phyloP scores from a whole-genome alignment of 2,113 vertebrate species.

The Holacanthus passer region DNA sequence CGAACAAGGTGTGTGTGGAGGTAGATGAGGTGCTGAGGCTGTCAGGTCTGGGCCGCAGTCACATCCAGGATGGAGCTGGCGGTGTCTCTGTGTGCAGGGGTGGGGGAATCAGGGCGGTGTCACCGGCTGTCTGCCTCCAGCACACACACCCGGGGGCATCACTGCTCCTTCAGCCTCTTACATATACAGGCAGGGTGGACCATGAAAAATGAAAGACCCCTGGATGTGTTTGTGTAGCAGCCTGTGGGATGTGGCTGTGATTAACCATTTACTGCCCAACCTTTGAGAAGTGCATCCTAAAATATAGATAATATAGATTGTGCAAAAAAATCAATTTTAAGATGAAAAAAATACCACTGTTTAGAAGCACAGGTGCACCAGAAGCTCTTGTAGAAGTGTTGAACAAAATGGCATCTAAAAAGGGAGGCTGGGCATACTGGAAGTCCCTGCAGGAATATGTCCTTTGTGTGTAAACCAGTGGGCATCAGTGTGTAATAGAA shows the following conservation, averaged over 20 bases:
- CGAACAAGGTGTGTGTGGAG: constrained; percentile 38
- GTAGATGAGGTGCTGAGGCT: constrained; percentile 22
- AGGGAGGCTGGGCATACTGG: neutral
- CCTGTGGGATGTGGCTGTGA: neutral
- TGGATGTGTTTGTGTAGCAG: neutral
- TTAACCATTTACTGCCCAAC: constrained; percentile 10
- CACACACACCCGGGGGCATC: constrained; percentile 17
- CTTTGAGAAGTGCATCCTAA: neutral
- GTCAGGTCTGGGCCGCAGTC: constrained; percentile 63
- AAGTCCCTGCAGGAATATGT: neutral
- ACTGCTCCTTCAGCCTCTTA: neutral
- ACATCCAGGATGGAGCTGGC: constrained; percentile 21
- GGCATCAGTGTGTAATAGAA: neutral
- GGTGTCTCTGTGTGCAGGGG: neutral
- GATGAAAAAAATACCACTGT: too few species aligned
- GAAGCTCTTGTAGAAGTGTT: neutral
- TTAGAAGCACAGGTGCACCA: neutral
- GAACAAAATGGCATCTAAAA: neutral
- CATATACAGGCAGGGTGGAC: constrained; percentile 4
- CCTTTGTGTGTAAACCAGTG: neutral
- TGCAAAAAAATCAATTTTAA: neutral
- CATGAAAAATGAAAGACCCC: constrained; percentile 18
- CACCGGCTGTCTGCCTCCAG: constrained; percentile 35
- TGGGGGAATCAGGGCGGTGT: constrained; percentile 56
- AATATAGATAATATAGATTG: neutral